Conservation (phyloP, 2,113 vertebrate species). For the Pteruthius melanotis region DNA sequence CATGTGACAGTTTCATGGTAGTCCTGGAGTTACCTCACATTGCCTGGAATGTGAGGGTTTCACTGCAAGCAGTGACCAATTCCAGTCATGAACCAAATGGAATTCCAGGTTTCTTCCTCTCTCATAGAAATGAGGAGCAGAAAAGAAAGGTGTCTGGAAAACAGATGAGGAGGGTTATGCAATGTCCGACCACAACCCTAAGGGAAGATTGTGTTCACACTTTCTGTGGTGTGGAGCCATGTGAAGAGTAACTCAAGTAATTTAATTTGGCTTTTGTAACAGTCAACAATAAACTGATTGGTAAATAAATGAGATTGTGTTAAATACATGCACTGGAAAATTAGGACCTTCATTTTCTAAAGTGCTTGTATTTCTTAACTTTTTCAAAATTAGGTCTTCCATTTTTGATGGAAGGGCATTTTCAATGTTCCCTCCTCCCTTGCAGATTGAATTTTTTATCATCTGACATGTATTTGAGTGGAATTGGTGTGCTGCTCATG, state of each 20-base stretch:
- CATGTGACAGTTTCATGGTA: background rate
- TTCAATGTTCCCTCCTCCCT: background rate
- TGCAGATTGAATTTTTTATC: background rate
- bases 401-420: background rate
- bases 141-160: background rate
- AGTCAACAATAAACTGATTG: background rate
- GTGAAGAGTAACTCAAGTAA: rapidly evolving
- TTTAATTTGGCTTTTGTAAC: background rate
- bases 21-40: too few species aligned
- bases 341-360: background rate
- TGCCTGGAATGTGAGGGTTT: background rate
- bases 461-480: background rate
- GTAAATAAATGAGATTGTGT: background rate
- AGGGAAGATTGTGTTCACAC: background rate
- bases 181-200: background rate
- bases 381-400: background rate
- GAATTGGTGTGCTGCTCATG: background rate
- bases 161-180: background rate
- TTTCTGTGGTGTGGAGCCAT: background rate
- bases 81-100: rapidly evolving
- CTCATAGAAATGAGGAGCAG: rapidly evolving
- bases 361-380: background rate
- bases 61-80: background rate
- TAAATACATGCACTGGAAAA: background rate
- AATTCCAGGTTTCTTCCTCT: background rate